These are phyloP conservation scores for Sciurus carolinensis DNA, from an alignment of 2,797 vertebrate species.

Conservation along the genomic window DNA sequence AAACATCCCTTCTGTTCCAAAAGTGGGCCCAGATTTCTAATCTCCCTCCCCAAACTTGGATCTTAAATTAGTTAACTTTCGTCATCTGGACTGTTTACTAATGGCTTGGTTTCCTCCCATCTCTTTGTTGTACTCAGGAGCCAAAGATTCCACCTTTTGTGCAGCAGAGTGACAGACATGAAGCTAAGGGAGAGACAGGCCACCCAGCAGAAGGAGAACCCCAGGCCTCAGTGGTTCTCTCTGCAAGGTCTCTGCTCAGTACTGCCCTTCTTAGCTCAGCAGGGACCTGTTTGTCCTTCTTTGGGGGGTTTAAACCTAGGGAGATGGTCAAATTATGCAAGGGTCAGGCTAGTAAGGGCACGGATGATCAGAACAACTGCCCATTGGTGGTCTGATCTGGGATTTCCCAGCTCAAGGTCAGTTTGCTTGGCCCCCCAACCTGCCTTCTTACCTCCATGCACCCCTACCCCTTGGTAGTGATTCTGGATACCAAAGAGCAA, in stretches of 20 bases:
- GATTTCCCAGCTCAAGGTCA: not conserved
- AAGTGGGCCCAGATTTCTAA: not conserved
- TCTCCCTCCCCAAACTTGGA: not conserved
- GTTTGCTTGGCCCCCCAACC: not conserved
- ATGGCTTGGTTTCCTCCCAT: not conserved
- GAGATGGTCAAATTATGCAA: not conserved
- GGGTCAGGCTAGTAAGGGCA: not conserved
- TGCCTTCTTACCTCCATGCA: not conserved
- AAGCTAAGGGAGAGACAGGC: not conserved
- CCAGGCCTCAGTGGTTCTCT: not conserved
- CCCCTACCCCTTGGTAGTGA: not conserved
- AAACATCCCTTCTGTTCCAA: not conserved
- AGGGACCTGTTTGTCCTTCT: not conserved
- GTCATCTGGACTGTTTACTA: not conserved
- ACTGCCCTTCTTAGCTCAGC: not conserved
- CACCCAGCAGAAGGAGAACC: not conserved
- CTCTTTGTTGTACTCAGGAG: not conserved
- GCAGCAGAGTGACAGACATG: not conserved
- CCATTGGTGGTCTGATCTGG: not conserved
- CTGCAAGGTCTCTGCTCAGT: not conserved
- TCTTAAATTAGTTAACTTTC: not conserved
- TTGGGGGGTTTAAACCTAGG: not conserved
- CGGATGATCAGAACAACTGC: not conserved
- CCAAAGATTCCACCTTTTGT: too few relatives aligned
- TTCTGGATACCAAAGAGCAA: not conserved